Evolutionary conservation across 2,888 invertebrate genomes (phyloP), one percentile per base, ranked within the genome.

Genomic region (Drosophila birchii): DNA sequence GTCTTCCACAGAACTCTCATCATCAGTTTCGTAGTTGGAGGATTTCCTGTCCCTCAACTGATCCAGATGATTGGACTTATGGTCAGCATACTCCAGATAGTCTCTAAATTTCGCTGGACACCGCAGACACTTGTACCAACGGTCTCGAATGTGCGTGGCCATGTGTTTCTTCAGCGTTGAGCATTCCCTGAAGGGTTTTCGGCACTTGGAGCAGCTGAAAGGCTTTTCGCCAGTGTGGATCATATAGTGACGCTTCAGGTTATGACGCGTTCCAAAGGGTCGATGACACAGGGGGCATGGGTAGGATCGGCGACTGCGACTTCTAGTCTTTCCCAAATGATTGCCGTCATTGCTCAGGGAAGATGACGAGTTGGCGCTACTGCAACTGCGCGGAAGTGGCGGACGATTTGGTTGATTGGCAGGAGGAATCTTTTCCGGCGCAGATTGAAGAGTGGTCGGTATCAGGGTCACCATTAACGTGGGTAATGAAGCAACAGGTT

Each of bases 141-240:
- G 92, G 36, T 92, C 91, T 6, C 91, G 89, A 45, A 85, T 83
- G 75, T 92, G 92, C 0, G 92, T 92, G 5, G 91, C 88, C 90
- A 91, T 90, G 44, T 92, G 92, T 58, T 92, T 92, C 66, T 92
- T 92, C 0, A 92, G 78, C 0, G 92, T 92, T 11, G 92, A 92
- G 69, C 91, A 91, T 69, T 92, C 92, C 1, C 92, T 90, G 53
- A 92, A 92, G 0, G 91, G 90, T 73, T 92, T 92, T 39, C 91
- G 90, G 64, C 92, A 92, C 41, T 90, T 89, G 57, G 78, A 83
- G 74, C 92, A 92, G 61, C 88, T 90, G 66, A 91, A 92, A 0
- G 92, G 92, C 57, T 92, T 92, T 59, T 92, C 92, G 5, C 91
- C 92, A 0, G 92, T 92, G 64, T 92, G 92, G 23, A 92, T 92